Percentiles rank a stretch among this genome's conserved stretches.
Evolutionary conservation across 2,113 vertebrate species (phyloP).

Genomic region (Variabilichromis moorii): DNA sequence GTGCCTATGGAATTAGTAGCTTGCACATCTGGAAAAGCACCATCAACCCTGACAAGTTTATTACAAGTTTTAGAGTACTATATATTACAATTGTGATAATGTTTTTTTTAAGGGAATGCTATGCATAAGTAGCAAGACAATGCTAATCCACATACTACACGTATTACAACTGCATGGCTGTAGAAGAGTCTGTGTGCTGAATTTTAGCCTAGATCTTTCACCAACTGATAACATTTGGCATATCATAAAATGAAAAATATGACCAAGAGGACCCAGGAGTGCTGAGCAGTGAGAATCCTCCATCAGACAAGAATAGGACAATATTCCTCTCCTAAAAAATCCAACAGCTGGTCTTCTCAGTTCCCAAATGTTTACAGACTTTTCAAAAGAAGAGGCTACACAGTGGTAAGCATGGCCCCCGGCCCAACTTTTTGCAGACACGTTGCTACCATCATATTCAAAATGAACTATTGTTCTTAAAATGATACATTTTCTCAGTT

Average conservation of each 20-base stretch:
- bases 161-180: not conserved
- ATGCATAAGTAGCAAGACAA: not conserved
- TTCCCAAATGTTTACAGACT: not conserved
- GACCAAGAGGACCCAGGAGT: not conserved
- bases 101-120: not conserved
- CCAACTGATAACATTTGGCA: not conserved
- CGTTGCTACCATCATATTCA: not conserved
- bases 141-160: not conserved
- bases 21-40: not conserved
- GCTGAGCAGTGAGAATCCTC: not conserved
- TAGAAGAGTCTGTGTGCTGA: not conserved
- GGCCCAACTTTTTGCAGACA: not conserved
- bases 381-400: not conserved
- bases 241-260: not conserved
- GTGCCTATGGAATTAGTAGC: not conserved
- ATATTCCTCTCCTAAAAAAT: not conserved
- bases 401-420: not conserved
- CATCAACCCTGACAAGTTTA: not conserved
- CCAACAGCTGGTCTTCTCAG: not conserved
- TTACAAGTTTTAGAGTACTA: not conserved
- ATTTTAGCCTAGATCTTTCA: not conserved
- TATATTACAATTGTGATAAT: not conserved
- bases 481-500: not conserved
- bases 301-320: not conserved
- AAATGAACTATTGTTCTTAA: not conserved